Conservation (phyloP, 1,140 invertebrate species). For the Caenorhabditis elegans region DNA sequence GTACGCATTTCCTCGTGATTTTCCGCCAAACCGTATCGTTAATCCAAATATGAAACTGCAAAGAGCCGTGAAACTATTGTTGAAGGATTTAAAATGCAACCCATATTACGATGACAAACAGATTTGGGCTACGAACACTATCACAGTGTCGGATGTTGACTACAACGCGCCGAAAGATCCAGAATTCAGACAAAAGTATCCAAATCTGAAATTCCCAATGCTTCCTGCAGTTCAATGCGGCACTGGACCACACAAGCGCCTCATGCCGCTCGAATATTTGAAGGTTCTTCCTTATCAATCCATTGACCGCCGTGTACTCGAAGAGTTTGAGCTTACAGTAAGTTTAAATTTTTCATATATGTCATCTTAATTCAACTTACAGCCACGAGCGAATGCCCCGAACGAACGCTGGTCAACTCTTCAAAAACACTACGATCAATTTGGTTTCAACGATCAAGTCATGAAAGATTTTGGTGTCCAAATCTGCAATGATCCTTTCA, state of each 20-base stretch:
- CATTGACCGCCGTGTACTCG: background rate
- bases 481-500: slow-evolving; percentile 9
- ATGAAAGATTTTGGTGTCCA: background rate
- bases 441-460: background rate
- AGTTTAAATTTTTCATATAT: background rate
- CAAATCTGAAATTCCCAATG: background rate
- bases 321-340: slow-evolving; percentile 4
- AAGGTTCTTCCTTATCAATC: background rate
- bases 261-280: background rate
- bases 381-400: slow-evolving; percentile 18
- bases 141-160: background rate
- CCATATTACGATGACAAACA: background rate
- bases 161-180: background rate
- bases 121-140: background rate
- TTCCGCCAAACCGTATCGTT: background rate
- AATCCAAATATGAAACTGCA: slow-evolving; percentile 3
- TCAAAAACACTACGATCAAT: background rate
- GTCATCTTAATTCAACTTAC: background rate
- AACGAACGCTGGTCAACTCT: background rate
- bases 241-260: background rate
- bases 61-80: background rate
- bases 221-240: background rate
- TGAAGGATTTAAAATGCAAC: slow-evolving; percentile 21
- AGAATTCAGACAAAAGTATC: background rate
- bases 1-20: background rate